Evolutionary conservation across 2,888 invertebrate genomes (phyloP), one percentile per base, ranked within the genome.

Genomic region (Rhagium mordax): DNA sequence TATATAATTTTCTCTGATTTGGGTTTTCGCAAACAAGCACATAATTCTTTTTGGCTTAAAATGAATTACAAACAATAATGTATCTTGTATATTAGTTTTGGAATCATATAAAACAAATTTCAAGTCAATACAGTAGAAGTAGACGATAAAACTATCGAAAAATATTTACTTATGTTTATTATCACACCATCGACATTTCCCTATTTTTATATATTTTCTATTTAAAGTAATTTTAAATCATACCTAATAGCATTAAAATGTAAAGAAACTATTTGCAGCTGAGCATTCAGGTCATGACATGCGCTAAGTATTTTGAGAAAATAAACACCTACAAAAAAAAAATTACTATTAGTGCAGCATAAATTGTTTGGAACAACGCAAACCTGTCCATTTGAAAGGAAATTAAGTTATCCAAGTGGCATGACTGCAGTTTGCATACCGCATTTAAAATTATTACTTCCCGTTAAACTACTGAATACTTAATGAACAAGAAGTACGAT

Each of bases 391-490:
- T 80, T 81, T 78, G 77, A 79, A 81, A 81, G 82, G 80, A 82
- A 83, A 84, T 83, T 83, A 84, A 84, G 83, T 83, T 84, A 82
- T 83, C 81, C 81, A 80, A 80, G 79, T 80, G 81, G 81, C 81
- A 81, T 78, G 82, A 81, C 81, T 81, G 81, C 80, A 79, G 79
- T 82, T 82, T 18, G 77, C 81, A 80, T 81, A 80, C 82, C 81
- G 79, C 82, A 83, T 70, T 75, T 69, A 71, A 72, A 76, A 76
- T 74, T 75, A 78, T 75, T 72, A 70, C 71, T 76, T 75, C 74
- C 75, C 72, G 67, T 68, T 73, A 61, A 60, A 71, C 55, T 72
- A 60, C 66, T 75, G 77, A 74, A 77, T 77, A 75, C 69, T 77
- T 72, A 75, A 77, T 70, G 77, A 75, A 59, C n/a, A 64, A 49